A percentile compares a stretch with the other conserved stretches of the same genome.
These are phyloP conservation scores for Leucania comma DNA, from an alignment of 2,888 invertebrate species.

Conservation along the genomic window DNA sequence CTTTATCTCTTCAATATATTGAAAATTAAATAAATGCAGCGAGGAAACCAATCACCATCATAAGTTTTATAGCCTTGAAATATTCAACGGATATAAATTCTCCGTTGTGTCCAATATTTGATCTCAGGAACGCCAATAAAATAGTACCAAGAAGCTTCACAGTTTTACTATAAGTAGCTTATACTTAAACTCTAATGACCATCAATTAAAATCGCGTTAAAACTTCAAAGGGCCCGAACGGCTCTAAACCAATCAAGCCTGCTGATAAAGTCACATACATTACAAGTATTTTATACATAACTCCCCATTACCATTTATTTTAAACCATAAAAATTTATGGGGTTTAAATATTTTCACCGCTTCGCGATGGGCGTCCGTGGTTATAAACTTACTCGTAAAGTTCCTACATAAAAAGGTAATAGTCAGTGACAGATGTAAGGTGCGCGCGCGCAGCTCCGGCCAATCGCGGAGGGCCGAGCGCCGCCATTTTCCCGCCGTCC, in stretches of 20 bases:
- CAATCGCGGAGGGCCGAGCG: conserved; percentile 69
- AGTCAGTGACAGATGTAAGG: conserved; percentile 76
- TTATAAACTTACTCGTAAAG: conserved; percentile 72
- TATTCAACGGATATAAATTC: conserved; percentile 33
- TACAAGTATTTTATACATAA: conserved; percentile 77
- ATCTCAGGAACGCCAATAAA: conserved; percentile 44
- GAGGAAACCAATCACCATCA: conserved; percentile 19
- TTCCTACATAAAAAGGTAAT: conserved; percentile 77
- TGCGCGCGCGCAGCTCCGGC: conserved; percentile 69
- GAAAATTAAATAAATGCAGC: conserved; percentile 8
- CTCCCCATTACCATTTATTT: conserved; percentile 79
- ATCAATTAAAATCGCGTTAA: conserved; percentile 73
- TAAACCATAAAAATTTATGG: conserved; percentile 83
- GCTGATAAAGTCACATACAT: conserved; percentile 79
- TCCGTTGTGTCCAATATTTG: conserved; percentile 42
- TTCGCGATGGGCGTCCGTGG: conserved; percentile 73
- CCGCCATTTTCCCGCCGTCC: conserved; percentile 74
- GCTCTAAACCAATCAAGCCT: conserved; percentile 73
- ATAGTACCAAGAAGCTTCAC: conserved; percentile 43
- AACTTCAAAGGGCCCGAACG: conserved; percentile 76
- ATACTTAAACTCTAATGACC: conserved; percentile 66
- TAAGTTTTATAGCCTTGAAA: conserved; percentile 38
- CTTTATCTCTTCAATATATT: conserved; percentile 23
- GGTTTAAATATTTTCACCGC: conserved; percentile 85
- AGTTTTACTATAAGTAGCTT: conserved; percentile 55